Percentiles rank a stretch among this genome's conserved stretches.
Evolutionary conservation across 2,113 vertebrate genomes (phyloP).

Genomic region (Sorex araneus): DNA sequence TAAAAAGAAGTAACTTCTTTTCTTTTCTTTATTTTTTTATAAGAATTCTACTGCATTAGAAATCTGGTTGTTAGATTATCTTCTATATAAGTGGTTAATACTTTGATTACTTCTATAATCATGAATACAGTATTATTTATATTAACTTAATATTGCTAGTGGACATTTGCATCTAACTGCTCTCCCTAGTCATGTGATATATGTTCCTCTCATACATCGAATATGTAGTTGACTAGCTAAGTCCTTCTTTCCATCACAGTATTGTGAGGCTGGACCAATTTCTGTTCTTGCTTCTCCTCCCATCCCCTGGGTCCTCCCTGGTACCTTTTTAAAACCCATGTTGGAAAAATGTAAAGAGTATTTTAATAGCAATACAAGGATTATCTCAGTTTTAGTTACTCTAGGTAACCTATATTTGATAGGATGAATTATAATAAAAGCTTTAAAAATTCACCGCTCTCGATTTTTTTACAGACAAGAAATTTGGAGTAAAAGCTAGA

Average conservation of each 20-base stretch:
- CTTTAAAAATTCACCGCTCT: conserved; percentile 62
- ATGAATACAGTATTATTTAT: not conserved
- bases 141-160: not conserved
- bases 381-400: not conserved
- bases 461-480: conserved; percentile 92
- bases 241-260: not conserved
- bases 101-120: not conserved
- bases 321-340: not conserved
- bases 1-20: not conserved
- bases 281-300: fast-evolving
- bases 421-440: conserved; percentile 5
- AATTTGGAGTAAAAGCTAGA: conserved; percentile 97
- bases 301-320: not conserved
- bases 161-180: not conserved
- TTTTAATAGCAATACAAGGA: not conserved
- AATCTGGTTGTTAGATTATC: conserved; percentile 39
- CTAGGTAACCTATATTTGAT: conserved; percentile 3
- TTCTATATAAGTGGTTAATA: not conserved
- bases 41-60: not conserved
- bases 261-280: fast-evolving
- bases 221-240: not conserved
- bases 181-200: not conserved
- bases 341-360: not conserved
- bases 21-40: conserved; percentile 15
- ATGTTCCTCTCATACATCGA: not conserved